Evolutionary conservation across 2,888 invertebrate species (phyloP), one percentile per base, ranked within the genome.

Genomic region (Pterostichus madidus): DNA sequence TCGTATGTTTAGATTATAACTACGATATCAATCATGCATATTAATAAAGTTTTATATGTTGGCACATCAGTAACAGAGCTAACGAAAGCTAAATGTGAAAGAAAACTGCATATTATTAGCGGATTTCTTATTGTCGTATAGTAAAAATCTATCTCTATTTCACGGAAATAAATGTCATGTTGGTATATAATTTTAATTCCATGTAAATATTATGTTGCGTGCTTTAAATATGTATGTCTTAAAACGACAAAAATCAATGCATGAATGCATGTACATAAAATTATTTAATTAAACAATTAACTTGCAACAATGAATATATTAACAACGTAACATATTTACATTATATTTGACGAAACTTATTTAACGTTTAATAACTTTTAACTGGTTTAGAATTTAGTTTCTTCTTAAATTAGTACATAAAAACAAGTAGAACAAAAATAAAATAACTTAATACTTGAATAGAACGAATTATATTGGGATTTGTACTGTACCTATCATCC

Each of bases 121-220:
- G 17, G 56, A 77, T 35, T 77, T 77, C 39, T 77, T 77, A 77
- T 77, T 77, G 77, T 77, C 77, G 56, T 77, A 53, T 56, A 77
- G 39, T 77, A 77, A 77, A 56, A 77, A 77, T 77, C 77, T 77
- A 77, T 53, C 35, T 44, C 79, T 32, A 64, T 44, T 44, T 76
- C 11, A 53, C 35, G 24, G 35, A 53, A 76, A 52, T 76, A 76
- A 56, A 53, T 17, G 24, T 64, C 32, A 64, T 59, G 31, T n/a
- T 49, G 49, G 13, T 13, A 8, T 49, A 11, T 49, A n/a, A 49
- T 13, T 49, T 49, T 49, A 49, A n/a, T 49, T 49, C 13, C 13
- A 49, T 49, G 13, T 13, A 64, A 64, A 64, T 64, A 64, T 61
- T 61, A 61, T 35, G 31, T 64, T 64, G 13, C 11, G 32, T 64